Evolutionary conservation across 2,888 invertebrate species (phyloP).

Genomic region (Heteropelma amictum): DNA sequence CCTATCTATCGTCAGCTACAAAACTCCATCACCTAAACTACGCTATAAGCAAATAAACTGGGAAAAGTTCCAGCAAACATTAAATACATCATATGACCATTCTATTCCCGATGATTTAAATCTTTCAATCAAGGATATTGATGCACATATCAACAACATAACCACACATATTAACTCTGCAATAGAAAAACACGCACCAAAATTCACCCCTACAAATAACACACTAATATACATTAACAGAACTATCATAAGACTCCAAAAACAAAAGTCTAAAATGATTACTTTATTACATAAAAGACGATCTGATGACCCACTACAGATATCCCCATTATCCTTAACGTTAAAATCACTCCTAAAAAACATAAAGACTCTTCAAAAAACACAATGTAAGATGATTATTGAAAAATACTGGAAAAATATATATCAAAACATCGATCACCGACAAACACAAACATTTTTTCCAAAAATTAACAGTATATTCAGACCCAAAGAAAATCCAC

Average conservation of each 20-base stretch:
- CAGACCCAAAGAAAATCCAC: not conserved
- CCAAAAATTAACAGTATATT: constrained; percentile 28
- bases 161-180: not conserved
- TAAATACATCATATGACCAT: not conserved
- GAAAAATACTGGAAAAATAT: not conserved
- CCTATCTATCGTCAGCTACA: not conserved
- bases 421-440: constrained; percentile 2
- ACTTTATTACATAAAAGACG: not conserved
- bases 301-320: not conserved
- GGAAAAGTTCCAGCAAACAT: not conserved
- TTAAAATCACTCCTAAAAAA: not conserved
- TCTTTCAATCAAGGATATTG: not conserved
- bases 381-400: not conserved
- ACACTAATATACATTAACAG: constrained; percentile 2
- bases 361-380: not conserved
- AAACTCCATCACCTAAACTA: not conserved
- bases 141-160: not conserved
- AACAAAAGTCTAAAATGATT: not conserved
- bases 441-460: constrained; percentile 10
- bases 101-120: not conserved
- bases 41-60: constrained; percentile 3
- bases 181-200: not conserved
- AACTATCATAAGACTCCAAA: not conserved
- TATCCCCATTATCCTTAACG: not conserved
- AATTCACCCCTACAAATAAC: not conserved